Evolutionary conservation across 35 echinoderm and acorn worm species (phyloP).

Genomic region (Apostichopus parvimensis): DNA sequence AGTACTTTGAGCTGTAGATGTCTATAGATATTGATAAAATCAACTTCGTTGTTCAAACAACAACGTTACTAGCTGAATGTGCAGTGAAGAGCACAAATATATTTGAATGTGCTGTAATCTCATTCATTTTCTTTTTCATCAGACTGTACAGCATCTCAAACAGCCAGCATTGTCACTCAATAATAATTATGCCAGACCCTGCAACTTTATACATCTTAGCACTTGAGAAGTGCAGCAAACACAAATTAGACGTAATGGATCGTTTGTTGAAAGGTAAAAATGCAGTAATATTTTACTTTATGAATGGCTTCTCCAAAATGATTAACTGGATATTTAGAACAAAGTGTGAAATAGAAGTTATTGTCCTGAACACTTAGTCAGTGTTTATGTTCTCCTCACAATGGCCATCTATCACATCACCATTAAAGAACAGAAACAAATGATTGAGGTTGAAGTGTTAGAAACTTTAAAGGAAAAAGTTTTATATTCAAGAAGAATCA

Average conservation of each 20-base stretch:
- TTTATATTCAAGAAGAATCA: not conserved
- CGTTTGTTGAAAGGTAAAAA: too few relatives aligned
- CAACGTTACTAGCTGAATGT: not conserved
- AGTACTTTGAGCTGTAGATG: not conserved
- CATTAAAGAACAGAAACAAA: not conserved
- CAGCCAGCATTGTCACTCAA: not conserved
- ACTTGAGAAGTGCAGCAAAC: too few relatives aligned
- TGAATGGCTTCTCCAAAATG: too few relatives aligned
- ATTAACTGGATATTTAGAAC: too few relatives aligned
- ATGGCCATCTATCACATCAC: too few relatives aligned
- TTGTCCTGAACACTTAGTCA: too few relatives aligned
- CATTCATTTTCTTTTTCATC: not conserved
- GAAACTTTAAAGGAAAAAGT: conserved; percentile 17
- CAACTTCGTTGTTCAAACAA: not conserved
- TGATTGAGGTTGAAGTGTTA: not conserved
- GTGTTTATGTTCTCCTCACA: too few relatives aligned
- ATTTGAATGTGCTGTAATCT: not conserved
- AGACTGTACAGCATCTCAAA: not conserved
- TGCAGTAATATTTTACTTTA: too few relatives aligned
- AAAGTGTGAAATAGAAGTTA: too few relatives aligned
- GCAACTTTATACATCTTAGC: not conserved
- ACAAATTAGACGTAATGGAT: too few relatives aligned
- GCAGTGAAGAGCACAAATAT: not conserved
- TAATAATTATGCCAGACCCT: not conserved
- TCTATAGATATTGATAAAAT: not conserved